phyloP scores from a whole-genome alignment of 2,113 vertebrate species.

The Pachycephala philippinensis region DNA sequence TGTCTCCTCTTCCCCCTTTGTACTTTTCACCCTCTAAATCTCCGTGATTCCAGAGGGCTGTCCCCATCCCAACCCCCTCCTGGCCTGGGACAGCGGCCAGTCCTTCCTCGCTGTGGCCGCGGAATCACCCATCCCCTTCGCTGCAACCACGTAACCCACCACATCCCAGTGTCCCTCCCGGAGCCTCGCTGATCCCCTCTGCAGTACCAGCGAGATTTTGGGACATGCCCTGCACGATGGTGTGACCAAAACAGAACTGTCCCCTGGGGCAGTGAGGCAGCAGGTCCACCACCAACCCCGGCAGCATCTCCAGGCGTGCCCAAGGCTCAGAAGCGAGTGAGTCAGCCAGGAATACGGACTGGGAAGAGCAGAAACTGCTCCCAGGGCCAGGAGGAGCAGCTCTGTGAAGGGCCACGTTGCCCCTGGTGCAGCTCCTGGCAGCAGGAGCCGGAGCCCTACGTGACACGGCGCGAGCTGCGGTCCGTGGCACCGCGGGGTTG shows the following conservation, averaged over 20 bases:
- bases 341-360: accelerated
- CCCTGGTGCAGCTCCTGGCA: background rate
- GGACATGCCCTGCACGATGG: accelerated
- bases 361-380: background rate
- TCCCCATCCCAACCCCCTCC: background rate
- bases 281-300: background rate
- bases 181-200: background rate
- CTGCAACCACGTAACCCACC: accelerated
- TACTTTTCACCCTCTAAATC: background rate
- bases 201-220: background rate
- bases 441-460: background rate
- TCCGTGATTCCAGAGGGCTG: background rate
- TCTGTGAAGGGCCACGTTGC: background rate
- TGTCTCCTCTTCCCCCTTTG: background rate
- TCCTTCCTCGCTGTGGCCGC: accelerated
- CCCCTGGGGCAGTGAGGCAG: accelerated
- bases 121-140: background rate
- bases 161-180: accelerated
- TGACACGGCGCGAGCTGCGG: background rate
- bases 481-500: background rate
- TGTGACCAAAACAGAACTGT: background rate
- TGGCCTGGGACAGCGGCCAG: accelerated
- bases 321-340: accelerated
- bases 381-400: background rate
- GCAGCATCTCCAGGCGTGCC: background rate